Base-by-base conservation (phyloP, 2,797 vertebrate genomes). In the Sphaeramia orbicularis region DNA sequence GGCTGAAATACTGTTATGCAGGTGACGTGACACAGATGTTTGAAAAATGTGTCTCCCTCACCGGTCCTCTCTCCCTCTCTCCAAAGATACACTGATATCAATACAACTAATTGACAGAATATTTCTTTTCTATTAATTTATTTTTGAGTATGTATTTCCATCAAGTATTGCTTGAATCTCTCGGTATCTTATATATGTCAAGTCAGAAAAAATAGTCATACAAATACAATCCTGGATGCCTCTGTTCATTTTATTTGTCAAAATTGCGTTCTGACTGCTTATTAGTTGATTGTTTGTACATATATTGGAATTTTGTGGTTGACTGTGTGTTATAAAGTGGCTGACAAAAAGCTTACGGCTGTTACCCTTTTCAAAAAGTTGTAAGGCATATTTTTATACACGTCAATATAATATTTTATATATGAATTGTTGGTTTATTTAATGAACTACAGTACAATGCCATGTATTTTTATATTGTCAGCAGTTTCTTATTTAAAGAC, bases 401-500 rank as follows among this genome's bases (percentile, higher is more conserved):
- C 90, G 81, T 93, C 91, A 92, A 93, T 94, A 94, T 93, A 87
- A 93, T 94, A 94, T 94, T 94, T 94, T 94, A 90, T 93, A 94
- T 93, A 94, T 94, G 89, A 93, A 94, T 91, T 92, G 89, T 91
- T 91, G 92, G 89, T 94, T 94, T 94, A 94, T 94, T 94, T 93
- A 94, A 94, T 87, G 91, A 94, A 90, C 91, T 93, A 94, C 91
- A 88, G 88, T 93, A 94, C 90, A 90, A 89, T 93, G 90, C 90
- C 93, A 93, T 95, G 93, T 94, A 94, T 94, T 94, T 95, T 95
- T 94, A 93, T 94, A 94, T 94, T 93, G 89, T 91, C 85, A 92
- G 90, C 92, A 90, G 92, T 92, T 93, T 91, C 83, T 89, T 90
- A 90, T 93, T 93, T 94, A 92, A 92, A 89, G 78, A 93, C 86